Base-by-base conservation (phyloP, 2,888 invertebrate genomes). In the Acrocera orbiculus region DNA sequence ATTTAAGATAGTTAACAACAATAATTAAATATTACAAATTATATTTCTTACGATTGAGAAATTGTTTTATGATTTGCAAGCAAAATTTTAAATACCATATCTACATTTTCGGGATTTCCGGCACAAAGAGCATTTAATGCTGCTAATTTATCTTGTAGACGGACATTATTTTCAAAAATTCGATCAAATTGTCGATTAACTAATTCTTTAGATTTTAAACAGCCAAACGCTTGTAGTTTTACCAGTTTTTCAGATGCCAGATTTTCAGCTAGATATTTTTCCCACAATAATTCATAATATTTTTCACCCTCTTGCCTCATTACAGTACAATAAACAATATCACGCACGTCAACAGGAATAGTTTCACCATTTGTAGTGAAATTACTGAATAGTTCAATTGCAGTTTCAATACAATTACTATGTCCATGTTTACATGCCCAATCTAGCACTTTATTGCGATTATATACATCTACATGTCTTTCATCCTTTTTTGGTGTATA, bases 271-370 rank as follows among this genome's bases (percentile, higher is more conserved):
- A 49, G 40, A 53, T 72, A 80, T 36, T 67, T 63, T 0, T 59
- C 39, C 67, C 72, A 72, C 15, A 78, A 56, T 48, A 61, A 67
- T 2, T 67, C 46, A 69, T 77, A 86, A 41, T 76, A 70, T 0
- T 52, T 51, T n/a, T 51, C 46, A 0, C 56, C 58, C 1, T 75
- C 76, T 14, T 65, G 47, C n/a, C 67, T 64, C 2, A 82, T 60
- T 3, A 66, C 80, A 15, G 67, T 67, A 50, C 81, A 81, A 55
- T 80, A 81, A 0, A 81, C 74, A 37, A 69, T 64, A 22, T 62
- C 52, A 34, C 74, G 69, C 31, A 69, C 60, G 47, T 80, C 74
- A 2, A 63, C 63, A 16, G 66, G 54, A 35, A 73, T 22, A 5
- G 8, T 19, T 19, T 19, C 8, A 19, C n/a, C n/a, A n/a, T n/a